These are phyloP conservation scores for Lepidocolaptes lacrymiger DNA, from an alignment of 2,797 vertebrate genomes.

Conservation along the genomic window DNA sequence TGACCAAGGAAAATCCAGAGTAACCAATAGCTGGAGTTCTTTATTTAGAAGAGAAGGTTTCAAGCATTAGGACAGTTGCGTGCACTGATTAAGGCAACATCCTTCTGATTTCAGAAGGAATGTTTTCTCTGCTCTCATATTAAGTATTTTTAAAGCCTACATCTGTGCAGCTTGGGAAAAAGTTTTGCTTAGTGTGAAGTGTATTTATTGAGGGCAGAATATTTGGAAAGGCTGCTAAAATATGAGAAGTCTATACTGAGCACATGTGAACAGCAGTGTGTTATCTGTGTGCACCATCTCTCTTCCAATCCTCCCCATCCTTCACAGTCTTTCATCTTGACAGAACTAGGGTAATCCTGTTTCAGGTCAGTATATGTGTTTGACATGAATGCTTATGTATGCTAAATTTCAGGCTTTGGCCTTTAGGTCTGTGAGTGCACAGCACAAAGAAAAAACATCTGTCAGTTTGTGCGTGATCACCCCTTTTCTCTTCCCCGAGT, in stretches of 20 bases:
- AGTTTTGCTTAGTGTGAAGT: not conserved
- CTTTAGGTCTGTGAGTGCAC: not conserved
- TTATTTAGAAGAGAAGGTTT: constrained; percentile 58
- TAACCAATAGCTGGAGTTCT: constrained; percentile 13
- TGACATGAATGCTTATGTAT: constrained; percentile 37
- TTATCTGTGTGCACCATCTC: not conserved
- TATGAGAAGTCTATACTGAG: not conserved
- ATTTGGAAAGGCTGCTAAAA: not conserved
- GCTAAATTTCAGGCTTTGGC: constrained; percentile 8
- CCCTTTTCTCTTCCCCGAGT: not conserved
- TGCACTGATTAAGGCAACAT: not conserved
- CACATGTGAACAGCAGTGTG: not conserved
- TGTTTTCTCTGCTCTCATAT: not conserved
- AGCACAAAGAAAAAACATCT: not conserved
- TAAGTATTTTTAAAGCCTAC: not conserved
- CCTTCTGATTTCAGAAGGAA: not conserved
- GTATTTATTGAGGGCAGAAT: not conserved
- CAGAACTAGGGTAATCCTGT: constrained; percentile 64
- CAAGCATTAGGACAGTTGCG: not conserved
- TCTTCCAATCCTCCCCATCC: not conserved
- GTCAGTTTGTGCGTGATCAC: not conserved
- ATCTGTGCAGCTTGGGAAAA: not conserved
- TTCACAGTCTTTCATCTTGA: constrained; percentile 44
- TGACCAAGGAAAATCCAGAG: constrained; percentile 4
- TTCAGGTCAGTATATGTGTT: constrained; percentile 34